These are phyloP conservation scores for Gnathonemus echidnorhynchus DNA, from an alignment of 2,113 vertebrate genomes.

Conservation along the genomic window DNA sequence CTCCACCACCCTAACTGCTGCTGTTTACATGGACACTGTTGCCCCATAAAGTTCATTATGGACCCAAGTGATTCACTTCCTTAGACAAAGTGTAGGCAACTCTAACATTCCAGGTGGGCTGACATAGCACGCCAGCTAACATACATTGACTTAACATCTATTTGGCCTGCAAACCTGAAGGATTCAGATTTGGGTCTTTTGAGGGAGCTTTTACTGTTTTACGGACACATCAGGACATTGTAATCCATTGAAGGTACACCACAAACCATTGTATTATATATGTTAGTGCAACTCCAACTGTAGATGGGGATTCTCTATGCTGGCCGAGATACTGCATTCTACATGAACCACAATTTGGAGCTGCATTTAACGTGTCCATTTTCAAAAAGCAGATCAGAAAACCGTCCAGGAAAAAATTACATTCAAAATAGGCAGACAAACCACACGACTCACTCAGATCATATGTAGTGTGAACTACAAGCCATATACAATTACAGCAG, in stretches of 20 bases:
- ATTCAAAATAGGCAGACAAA: not conserved
- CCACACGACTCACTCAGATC: not conserved
- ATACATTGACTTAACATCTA: not conserved
- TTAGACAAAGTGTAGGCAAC: not conserved
- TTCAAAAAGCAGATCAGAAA: not conserved
- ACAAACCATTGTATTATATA: not conserved
- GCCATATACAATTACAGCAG: not conserved
- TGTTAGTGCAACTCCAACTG: not conserved
- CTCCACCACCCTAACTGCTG: not conserved
- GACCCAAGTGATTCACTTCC: not conserved
- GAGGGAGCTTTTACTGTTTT: not conserved
- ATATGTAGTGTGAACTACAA: not conserved
- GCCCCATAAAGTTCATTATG: not conserved
- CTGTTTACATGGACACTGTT: not conserved
- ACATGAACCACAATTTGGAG: not conserved
- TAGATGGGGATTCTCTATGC: not conserved
- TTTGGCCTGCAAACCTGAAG: not conserved
- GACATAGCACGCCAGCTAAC: not conserved
- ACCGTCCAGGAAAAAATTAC: not conserved
- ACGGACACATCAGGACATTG: not conserved
- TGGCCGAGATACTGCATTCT: not conserved
- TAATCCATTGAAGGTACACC: not conserved
- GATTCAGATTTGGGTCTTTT: not conserved
- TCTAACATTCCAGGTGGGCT: not conserved
- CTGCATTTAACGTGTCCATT: not conserved